Evolutionary conservation across 2,888 invertebrate species (phyloP), one percentile per base, ranked within the genome.

Genomic region (Biston betularia): DNA sequence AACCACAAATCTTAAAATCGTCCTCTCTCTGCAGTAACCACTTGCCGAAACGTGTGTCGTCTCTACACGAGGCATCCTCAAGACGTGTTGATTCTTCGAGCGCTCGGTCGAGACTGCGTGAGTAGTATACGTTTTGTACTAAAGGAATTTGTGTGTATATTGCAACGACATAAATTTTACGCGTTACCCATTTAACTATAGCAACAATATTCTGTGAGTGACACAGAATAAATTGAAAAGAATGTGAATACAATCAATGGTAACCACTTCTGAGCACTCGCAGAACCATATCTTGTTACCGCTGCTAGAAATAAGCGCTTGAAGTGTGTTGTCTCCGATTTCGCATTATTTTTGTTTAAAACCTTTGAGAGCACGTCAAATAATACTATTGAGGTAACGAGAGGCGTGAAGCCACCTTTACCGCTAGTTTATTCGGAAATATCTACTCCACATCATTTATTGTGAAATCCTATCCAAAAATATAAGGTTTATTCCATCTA

Each of bases 231-330:
- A 15, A 6, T 15, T 15, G 1, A 34, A 8, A 33, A 53, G 14
- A 33, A 33, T 59, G 64, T 52, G 24, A 58, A 67, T n/a, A 10
- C 14, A 50, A 58, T 58, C 40, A 54, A 45, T 60, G 56, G 75
- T 76, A 69, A 1, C 6, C n/a, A 9, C 42, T 24, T 38, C 42
- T n/a, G 57, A 66, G 56, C 58, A 49, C 58, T 69, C 68, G 63
- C 61, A 59, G 56, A 74, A 75, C 64, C 67, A 68, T 76, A 75
- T 73, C 76, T 76, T 68, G 75, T 76, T 76, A 76, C 69, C 63
- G 35, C 56, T 70, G 68, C 69, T 69, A 75, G 75, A 72, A 75
- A 73, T 68, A 72, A 63, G 68, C 57, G 61, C 69, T 74, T 72
- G 69, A 69, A 69, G 72, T 65, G 61, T 62, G 48, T 65, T 58